phyloP scores from a whole-genome alignment of 2,797 vertebrate species.

The Galagoides demidoff region DNA sequence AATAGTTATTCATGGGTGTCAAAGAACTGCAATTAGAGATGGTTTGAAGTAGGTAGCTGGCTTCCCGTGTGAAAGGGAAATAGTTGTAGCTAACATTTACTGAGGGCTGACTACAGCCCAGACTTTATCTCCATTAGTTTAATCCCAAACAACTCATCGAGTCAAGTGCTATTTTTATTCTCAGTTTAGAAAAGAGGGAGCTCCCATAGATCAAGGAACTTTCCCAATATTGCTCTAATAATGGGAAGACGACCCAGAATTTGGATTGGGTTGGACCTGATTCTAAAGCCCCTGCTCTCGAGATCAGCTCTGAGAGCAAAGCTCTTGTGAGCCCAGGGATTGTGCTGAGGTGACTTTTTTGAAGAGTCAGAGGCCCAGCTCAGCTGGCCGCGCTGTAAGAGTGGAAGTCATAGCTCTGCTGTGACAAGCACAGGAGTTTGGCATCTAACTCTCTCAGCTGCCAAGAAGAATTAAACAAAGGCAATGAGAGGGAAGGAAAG shows the following conservation, averaged over 20 bases:
- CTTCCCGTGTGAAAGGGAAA: background rate
- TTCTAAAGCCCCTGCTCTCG: background rate
- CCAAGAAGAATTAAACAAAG: slow-evolving; percentile 76
- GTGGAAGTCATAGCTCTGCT: slow-evolving; percentile 44
- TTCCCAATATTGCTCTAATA: background rate
- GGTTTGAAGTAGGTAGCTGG: background rate
- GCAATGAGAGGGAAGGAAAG: slow-evolving; percentile 67
- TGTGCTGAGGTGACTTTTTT: background rate
- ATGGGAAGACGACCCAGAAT: background rate
- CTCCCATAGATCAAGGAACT: background rate
- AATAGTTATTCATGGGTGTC: background rate
- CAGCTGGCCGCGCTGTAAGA: background rate
- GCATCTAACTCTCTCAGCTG: slow-evolving; percentile 64
- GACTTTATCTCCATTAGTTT: background rate
- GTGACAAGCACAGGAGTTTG: slow-evolving; percentile 71
- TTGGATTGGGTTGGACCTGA: background rate
- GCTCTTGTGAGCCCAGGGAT: background rate
- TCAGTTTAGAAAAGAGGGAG: slow-evolving; percentile 27
- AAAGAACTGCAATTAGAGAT: background rate
- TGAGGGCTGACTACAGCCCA: background rate
- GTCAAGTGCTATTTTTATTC: slow-evolving; percentile 4
- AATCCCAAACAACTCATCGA: slow-evolving; percentile 3
- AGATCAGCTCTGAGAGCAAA: background rate
- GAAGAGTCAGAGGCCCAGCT: background rate
- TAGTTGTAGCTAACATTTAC: background rate